Percentiles rank a stretch among this genome's conserved stretches.
Evolutionary conservation across 2,113 vertebrate genomes (phyloP).

Genomic region (Lepus europaeus): DNA sequence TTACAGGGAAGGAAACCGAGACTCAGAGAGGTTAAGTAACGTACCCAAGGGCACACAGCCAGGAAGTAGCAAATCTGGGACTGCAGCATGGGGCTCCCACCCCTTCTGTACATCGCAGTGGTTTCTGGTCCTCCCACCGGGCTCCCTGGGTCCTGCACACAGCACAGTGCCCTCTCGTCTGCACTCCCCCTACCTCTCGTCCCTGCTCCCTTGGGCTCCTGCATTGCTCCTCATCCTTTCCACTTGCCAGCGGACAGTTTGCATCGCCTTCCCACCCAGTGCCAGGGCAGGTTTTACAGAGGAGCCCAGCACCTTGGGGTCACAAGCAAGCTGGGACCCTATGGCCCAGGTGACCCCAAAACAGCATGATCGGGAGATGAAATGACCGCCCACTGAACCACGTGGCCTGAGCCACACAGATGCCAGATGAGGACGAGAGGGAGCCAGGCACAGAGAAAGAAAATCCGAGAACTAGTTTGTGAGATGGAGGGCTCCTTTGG

Average conservation of each 20-base stretch:
- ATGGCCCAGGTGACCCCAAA: not conserved
- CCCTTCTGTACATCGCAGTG: not conserved
- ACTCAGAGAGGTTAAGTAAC: conserved; percentile 39
- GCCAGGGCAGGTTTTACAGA: not conserved
- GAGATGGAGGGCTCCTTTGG: not conserved
- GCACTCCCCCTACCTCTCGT: not conserved
- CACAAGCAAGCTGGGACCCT: not conserved
- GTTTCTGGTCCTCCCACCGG: not conserved
- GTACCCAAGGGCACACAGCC: conserved; percentile 7
- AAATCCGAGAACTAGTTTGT: not conserved
- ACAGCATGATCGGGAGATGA: not conserved
- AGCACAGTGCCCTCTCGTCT: not conserved
- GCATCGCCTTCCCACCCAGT: not conserved
- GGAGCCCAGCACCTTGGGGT: not conserved
- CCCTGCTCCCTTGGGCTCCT: no score
- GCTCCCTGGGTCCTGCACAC: not conserved
- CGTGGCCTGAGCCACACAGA: not conserved
- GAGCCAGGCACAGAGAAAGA: not conserved
- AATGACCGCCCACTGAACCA: not conserved
- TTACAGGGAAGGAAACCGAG: not conserved
- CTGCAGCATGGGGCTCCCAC: not conserved
- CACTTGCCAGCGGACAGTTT: not conserved
- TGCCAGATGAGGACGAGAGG: not conserved
- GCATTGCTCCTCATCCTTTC: not conserved
- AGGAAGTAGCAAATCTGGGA: not conserved